Base-by-base conservation (phyloP, 2,888 invertebrate genomes). In the Adelognathus sp. region DNA sequence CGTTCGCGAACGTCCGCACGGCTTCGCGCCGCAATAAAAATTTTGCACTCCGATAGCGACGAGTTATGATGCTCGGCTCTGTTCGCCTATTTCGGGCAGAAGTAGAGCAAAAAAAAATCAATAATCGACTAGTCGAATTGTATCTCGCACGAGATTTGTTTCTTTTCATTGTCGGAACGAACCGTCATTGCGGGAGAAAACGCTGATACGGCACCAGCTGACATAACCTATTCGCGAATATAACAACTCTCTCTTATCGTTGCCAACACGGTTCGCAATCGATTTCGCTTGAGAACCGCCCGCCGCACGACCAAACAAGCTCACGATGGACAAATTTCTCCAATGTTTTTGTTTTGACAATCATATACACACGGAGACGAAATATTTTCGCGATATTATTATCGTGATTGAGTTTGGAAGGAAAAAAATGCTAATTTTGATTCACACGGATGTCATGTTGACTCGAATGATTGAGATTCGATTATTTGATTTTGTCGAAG, bases 221-320 rank as follows among this genome's bases (percentile, higher is more conserved):
- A 50, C 46, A 50, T 50, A 50, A 50, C 46, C 46, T 50, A 50
- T 50, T 50, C 24, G 46, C 24, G 1, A 21, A 46, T 46, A 50
- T 24, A 46, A 11, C 46, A n/a, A n/a, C n/a, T n/a, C n/a, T n/a
- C 14, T 1, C 46, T 11, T 50, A 50, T 50, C 24, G 46, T 50
- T 50, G 3, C 46, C 24, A 50, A 24, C n/a, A n/a, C 46, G 21
- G 46, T 50, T 21, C 46, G 46, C 24, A 21, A 50, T 50, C 11
- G 46, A 50, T 50, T 50, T 21, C 24, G 24, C 24, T 21, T n/a
- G 24, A 50, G 11, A 50, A 24, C 18, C 46, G 46, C 21, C 39
- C 14, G 39, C 46, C 21, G 41, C n/a, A n/a, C 46, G 24, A 24
- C 24, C 21, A 50, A 16, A 5, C 21, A 50, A 16, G 11, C 46